Conservation (phyloP, 2,888 invertebrate genomes). For the Glaucopsyche alexis region DNA sequence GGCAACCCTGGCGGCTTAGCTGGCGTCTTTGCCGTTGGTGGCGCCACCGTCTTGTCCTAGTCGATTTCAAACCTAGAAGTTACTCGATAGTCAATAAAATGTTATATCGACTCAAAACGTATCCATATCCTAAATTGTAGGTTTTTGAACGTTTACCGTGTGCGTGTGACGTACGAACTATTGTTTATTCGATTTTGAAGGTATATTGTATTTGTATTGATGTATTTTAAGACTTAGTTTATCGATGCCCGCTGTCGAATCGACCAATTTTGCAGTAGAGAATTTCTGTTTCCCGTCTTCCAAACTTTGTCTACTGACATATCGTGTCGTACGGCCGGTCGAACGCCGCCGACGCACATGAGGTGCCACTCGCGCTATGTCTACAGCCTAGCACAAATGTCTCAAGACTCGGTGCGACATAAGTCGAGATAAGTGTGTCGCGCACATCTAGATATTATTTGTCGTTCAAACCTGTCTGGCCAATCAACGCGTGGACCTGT, state of each 20-base stretch:
- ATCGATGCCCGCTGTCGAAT: slow-evolving; percentile 13
- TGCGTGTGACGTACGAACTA: slow-evolving; percentile 20
- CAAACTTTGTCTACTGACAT: background rate
- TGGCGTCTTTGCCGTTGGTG: background rate
- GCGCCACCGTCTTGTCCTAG: background rate
- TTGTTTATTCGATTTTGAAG: background rate
- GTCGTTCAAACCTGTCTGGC: too few relatives aligned
- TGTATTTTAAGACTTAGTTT: background rate
- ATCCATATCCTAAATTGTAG: background rate
- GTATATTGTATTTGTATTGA: slow-evolving; percentile 1
- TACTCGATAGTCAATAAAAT: background rate
- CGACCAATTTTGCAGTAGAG: slow-evolving; percentile 26
- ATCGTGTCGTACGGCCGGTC: background rate
- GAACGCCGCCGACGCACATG: too few relatives aligned
- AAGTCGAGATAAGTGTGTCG: too few relatives aligned
- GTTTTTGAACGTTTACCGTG: slow-evolving; percentile 2
- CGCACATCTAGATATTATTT: too few relatives aligned
- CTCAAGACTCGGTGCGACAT: too few relatives aligned
- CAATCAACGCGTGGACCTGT: too few relatives aligned
- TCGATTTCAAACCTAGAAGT: background rate
- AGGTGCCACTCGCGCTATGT: too few relatives aligned
- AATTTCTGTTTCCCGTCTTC: slow-evolving; percentile 1
- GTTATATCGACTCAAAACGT: background rate
- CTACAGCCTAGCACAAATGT: too few relatives aligned
- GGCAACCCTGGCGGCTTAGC: too few relatives aligned